phyloP scores from a whole-genome alignment of 2,113 vertebrate genomes.

The Crotalus horridus region DNA sequence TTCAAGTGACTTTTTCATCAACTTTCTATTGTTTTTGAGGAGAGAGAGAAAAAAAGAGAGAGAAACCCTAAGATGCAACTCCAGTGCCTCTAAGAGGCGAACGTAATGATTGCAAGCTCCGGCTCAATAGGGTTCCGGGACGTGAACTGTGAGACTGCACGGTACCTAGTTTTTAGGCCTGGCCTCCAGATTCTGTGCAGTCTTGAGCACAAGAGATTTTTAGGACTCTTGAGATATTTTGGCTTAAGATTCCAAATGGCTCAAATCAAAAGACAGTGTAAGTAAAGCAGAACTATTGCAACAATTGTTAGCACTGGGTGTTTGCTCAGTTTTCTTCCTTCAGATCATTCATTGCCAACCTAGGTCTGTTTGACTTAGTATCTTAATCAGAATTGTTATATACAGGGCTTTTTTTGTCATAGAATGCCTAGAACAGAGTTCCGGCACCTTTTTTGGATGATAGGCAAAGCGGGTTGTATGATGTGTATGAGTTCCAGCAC shows the following conservation, averaged over 20 bases:
- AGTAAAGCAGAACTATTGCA: neutral
- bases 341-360: neutral
- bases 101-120: neutral
- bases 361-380: neutral
- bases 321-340: neutral
- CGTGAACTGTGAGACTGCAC: neutral
- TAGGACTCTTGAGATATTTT: neutral
- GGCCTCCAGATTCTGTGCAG: neutral
- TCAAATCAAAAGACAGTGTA: neutral
- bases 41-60: neutral
- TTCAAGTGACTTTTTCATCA: neutral
- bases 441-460: too few relatives aligned
- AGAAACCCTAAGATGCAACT: neutral
- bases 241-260: neutral
- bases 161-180: neutral
- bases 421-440: too few relatives aligned
- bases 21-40: neutral
- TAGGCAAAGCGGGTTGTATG: too few relatives aligned
- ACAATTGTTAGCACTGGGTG: neutral
- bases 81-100: neutral
- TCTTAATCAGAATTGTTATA: neutral
- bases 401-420: too few relatives aligned
- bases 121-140: neutral
- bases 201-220: neutral
- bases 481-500: too few relatives aligned